These are phyloP conservation scores for Trileptium ribeirensis DNA, from an alignment of 2,888 invertebrate genomes.

Conservation along the genomic window DNA sequence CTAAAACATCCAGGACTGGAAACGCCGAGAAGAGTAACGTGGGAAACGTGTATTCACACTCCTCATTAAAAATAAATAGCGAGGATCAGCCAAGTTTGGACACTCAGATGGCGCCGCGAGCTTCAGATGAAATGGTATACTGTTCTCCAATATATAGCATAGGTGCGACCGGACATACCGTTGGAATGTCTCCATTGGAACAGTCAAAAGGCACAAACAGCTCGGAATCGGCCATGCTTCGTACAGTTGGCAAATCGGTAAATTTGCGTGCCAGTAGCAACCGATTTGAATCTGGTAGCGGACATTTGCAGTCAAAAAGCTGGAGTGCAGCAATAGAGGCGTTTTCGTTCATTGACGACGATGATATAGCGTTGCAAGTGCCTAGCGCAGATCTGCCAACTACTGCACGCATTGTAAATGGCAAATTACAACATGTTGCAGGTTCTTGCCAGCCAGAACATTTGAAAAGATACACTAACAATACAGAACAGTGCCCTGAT, in stretches of 20 bases:
- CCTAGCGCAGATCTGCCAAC: too few species aligned
- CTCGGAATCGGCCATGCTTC: too few species aligned
- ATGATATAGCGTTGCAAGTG: too few species aligned
- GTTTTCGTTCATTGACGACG: slow-evolving; percentile 34
- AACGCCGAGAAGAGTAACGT: background rate
- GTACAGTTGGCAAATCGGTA: background rate
- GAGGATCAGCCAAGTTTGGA: background rate
- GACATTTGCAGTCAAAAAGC: background rate
- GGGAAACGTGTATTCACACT: background rate
- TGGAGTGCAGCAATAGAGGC: background rate
- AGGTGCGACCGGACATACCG: too few species aligned
- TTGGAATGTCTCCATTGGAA: background rate
- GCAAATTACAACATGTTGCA: too few species aligned
- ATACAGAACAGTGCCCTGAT: too few species aligned
- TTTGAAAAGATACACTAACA: too few species aligned
- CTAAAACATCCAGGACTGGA: too few species aligned
- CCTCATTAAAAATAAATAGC: background rate
- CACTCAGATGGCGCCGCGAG: background rate
- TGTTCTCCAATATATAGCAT: too few species aligned
- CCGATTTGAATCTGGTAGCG: background rate
- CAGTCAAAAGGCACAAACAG: background rate
- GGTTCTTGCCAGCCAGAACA: too few species aligned
- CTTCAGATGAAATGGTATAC: background rate
- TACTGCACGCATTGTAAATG: too few species aligned
- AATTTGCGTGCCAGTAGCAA: background rate